These are phyloP conservation scores for Lasioglossum leucozonium DNA, from an alignment of 2,888 invertebrate genomes.

Conservation along the genomic window DNA sequence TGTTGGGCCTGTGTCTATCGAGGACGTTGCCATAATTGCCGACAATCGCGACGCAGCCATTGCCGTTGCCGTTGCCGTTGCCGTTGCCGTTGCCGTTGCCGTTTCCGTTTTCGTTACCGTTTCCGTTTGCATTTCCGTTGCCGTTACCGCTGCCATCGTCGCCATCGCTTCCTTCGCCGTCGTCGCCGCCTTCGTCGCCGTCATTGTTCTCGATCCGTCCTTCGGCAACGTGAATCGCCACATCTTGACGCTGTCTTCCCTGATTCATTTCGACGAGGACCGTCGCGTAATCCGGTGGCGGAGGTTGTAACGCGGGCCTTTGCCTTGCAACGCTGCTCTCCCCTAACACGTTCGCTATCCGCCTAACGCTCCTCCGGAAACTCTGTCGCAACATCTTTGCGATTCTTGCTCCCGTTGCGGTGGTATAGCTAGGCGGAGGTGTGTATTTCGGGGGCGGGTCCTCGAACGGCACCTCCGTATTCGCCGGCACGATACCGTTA, in stretches of 20 bases:
- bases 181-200: not conserved
- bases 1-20: conserved; percentile 74
- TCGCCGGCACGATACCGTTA: conserved; percentile 78
- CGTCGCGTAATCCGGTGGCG: conserved; percentile 88
- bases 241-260: conserved; percentile 68
- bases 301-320: conserved; percentile 83
- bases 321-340: conserved; percentile 82
- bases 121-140: not conserved
- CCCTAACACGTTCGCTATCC: conserved; percentile 87
- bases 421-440: conserved; percentile 96
- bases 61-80: not conserved
- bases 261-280: conserved; percentile 88
- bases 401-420: conserved; percentile 94
- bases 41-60: not conserved
- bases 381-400: conserved; percentile 91
- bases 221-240: conserved; percentile 71
- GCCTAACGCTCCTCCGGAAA: conserved; percentile 91
- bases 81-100: not conserved
- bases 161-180: not conserved
- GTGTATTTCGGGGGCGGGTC: conserved; percentile 97
- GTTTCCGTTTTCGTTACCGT: too few relatives aligned
- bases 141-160: not conserved
- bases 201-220: conserved; percentile 67
- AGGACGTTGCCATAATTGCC: not conserved
- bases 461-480: conserved; percentile 84